Evolutionary conservation across 2,888 invertebrate species (phyloP), one percentile per base, ranked within the genome.

Genomic region (Nasonia oneida): DNA sequence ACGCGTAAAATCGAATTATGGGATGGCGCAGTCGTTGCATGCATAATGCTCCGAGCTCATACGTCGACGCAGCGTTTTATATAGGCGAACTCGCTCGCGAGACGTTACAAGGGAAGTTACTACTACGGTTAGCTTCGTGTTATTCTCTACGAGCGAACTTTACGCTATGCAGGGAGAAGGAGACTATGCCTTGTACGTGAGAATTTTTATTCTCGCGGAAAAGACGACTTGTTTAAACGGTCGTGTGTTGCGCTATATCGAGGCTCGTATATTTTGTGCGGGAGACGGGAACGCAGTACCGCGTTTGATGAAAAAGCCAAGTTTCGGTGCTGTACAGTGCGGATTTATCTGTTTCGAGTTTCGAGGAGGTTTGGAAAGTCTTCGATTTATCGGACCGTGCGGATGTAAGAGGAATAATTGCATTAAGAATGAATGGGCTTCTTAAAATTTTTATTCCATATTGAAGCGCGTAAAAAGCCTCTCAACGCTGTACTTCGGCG

Each of bases 1-100:
- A 47, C 78, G 78, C 67, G 70, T 37, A 18, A 81, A 81, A 81
- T 81, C 73, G 73, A 73, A 81, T 81, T 81, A 73, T 57, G 29
- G 29, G 57, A 53, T 42, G 29, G 57, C n/a, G 18, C 29, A 73
- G 57, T 53, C 29, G 73, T 61, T 57, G 81, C 81, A 81, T 81
- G 73, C 73, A 42, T 73, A 81, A 81, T 81, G 61, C 77, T 39
- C 3, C 29, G 1, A 14, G 5, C 10, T n/a, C 61, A 61, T 61
- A 61, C 33, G 67, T 29, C 39, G 73, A 42, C 73, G 47, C 73
- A 73, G 42, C 73, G 12, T 73, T 39, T 73, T 42, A 42, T 42
- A 23, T n/a, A 23, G 23, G 3, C 42, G 39, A 10, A 23, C 42
- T 0, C 42, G 39, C 29, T 4, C 33, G 29, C 12, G 23, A 39